Percentiles rank a stretch among this genome's conserved stretches.
phyloP scores from a whole-genome alignment of 2,888 invertebrate species.

The Protodeltote pygarga region DNA sequence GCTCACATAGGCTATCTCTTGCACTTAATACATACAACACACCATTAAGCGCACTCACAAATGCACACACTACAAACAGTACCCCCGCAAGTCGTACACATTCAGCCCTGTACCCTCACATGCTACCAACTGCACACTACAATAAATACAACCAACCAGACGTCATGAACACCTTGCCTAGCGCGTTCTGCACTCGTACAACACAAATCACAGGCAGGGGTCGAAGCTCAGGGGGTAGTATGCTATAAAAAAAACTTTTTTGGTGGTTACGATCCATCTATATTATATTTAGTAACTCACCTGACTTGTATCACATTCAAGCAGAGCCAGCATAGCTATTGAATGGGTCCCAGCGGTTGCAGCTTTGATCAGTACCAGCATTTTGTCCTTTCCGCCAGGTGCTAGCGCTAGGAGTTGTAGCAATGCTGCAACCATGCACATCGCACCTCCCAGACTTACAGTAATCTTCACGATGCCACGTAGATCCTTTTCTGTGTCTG shows the following conservation, averaged over 20 bases:
- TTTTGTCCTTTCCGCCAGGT: conserved; percentile 61
- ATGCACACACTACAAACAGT: conserved; percentile 81
- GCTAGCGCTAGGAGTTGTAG: conserved; percentile 71
- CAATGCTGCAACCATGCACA: conserved; percentile 75
- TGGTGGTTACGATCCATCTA: not conserved
- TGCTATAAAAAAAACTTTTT: too few relatives aligned
- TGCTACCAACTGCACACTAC: too few relatives aligned
- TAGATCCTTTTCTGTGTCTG: conserved; percentile 76
- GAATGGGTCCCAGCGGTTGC: conserved; percentile 77
- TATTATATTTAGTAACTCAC: conserved; percentile 43
- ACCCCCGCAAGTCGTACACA: conserved; percentile 90
- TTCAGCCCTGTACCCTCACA: conserved; percentile 85
- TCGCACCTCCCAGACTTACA: conserved; percentile 73
- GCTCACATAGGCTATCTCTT: too few relatives aligned
- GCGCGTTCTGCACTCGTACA: too few relatives aligned
- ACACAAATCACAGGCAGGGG: too few relatives aligned
- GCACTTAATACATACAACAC: too few relatives aligned
- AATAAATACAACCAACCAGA: too few relatives aligned
- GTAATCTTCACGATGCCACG: conserved; percentile 76
- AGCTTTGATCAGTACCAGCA: conserved; percentile 71
- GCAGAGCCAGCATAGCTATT: conserved; percentile 70
- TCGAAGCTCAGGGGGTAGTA: too few relatives aligned
- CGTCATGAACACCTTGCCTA: too few relatives aligned
- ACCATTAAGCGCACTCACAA: conserved; percentile 88
- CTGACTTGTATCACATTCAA: conserved; percentile 77